Evolutionary conservation across 1,140 invertebrate species (phyloP).

Genomic region (Solenopsis fugax): DNA sequence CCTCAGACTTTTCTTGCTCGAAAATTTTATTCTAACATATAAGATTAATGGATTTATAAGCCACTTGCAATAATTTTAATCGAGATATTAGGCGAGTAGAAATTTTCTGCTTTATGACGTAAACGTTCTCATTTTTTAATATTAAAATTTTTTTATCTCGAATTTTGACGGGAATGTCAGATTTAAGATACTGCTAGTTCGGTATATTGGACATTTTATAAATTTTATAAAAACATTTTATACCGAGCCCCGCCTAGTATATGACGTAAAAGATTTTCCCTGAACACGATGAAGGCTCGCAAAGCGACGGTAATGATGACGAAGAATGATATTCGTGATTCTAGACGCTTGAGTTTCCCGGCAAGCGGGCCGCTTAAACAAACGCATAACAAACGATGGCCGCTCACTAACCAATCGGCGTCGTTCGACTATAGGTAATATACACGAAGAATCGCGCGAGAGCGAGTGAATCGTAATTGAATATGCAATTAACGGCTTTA

Average conservation of each 20-base stretch:
- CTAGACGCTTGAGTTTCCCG: slow-evolving; percentile 86
- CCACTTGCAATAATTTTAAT: background rate
- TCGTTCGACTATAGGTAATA: slow-evolving; percentile 86
- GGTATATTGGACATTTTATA: background rate
- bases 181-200: background rate
- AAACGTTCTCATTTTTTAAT: background rate
- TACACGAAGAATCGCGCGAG: slow-evolving; percentile 60
- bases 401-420: slow-evolving; percentile 85
- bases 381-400: slow-evolving; percentile 85
- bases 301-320: slow-evolving; percentile 65
- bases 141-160: background rate
- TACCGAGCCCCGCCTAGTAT: background rate
- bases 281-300: slow-evolving; percentile 13
- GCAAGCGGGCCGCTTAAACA: slow-evolving; percentile 85
- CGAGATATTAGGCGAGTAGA: slow-evolving; percentile 2
- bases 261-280: background rate
- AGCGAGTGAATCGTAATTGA: slow-evolving; percentile 39
- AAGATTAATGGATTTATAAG: background rate
- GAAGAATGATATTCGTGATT: slow-evolving; percentile 79
- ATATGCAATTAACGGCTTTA: slow-evolving; percentile 55
- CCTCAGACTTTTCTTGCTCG: background rate
- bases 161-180: background rate
- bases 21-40: background rate
- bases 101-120: background rate
- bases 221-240: slow-evolving; percentile 5